These are phyloP conservation scores for Scotopteryx bipunctaria DNA, from an alignment of 2,888 invertebrate genomes.

Conservation along the genomic window DNA sequence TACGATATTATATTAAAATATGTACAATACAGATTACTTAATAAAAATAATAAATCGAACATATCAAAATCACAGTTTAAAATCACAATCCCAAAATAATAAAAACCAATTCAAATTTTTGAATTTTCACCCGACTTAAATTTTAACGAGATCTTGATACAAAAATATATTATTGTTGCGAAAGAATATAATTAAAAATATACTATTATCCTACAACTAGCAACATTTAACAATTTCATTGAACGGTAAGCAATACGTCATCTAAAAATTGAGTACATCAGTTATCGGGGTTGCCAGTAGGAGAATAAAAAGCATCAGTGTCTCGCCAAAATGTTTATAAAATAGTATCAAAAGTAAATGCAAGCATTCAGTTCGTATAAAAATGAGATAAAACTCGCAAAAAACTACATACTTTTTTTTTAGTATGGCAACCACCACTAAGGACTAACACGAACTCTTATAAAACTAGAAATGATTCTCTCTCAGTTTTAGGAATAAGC, in stretches of 20 bases:
- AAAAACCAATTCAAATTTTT: slow-evolving; percentile 40
- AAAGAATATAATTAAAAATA: slow-evolving; percentile 65
- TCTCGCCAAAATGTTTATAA: slow-evolving; percentile 40
- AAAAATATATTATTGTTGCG: slow-evolving; percentile 73
- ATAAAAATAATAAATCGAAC: slow-evolving; percentile 38
- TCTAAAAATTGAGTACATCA: slow-evolving; percentile 57
- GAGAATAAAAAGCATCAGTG: slow-evolving; percentile 52
- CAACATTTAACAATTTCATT: slow-evolving; percentile 74
- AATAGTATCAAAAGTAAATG: slow-evolving; percentile 69
- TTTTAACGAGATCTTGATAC: slow-evolving; percentile 64
- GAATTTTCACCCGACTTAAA: slow-evolving; percentile 51
- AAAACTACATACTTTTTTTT: slow-evolving; percentile 40
- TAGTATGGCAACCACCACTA: slow-evolving; percentile 65
- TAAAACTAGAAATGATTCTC: slow-evolving; percentile 70
- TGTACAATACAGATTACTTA: slow-evolving; percentile 45
- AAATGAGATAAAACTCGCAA: slow-evolving; percentile 43
- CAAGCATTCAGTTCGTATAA: slow-evolving; percentile 64
- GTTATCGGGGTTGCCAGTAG: slow-evolving; percentile 61
- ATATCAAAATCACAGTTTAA: slow-evolving; percentile 68
- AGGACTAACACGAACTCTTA: slow-evolving; percentile 61
- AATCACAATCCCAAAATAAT: slow-evolving; percentile 57
- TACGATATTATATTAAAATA: slow-evolving; percentile 53
- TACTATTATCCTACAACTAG: slow-evolving; percentile 66
- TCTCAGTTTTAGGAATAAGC: slow-evolving; percentile 70
- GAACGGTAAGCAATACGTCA: slow-evolving; percentile 76